These are phyloP conservation scores for Dolomedes plantarius DNA, from an alignment of 2,888 invertebrate species.

Conservation along the genomic window DNA sequence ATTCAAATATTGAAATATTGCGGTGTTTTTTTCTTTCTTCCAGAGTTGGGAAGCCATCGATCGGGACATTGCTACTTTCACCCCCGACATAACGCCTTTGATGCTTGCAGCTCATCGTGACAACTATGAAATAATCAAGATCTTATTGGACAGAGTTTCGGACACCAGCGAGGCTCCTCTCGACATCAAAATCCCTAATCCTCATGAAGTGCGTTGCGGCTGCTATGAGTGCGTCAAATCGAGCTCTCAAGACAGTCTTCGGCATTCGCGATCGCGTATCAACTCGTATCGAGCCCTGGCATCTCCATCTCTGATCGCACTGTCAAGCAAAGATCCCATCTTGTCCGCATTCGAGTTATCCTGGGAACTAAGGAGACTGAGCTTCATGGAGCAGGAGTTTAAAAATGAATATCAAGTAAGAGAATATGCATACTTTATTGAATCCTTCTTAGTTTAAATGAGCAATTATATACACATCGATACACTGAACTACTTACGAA, in stretches of 20 bases:
- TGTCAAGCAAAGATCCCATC: conserved; percentile 94
- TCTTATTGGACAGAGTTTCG: conserved; percentile 85
- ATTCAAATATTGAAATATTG: too few relatives aligned
- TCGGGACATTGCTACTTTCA: conserved; percentile 82
- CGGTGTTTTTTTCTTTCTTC: too few relatives aligned
- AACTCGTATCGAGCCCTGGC: conserved; percentile 95
- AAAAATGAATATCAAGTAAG: conserved; percentile 78
- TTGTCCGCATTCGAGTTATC: conserved; percentile 94
- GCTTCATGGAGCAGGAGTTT: conserved; percentile 80
- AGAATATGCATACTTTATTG: too few relatives aligned
- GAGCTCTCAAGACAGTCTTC: conserved; percentile 80
- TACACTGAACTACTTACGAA: background rate
- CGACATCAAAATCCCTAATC: conserved; percentile 61
- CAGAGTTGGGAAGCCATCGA: conserved; percentile 73
- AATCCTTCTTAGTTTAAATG: too few relatives aligned
- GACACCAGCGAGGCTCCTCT: conserved; percentile 78
- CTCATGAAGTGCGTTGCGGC: conserved; percentile 82
- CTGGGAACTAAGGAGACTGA: conserved; percentile 79
- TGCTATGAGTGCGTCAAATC: conserved; percentile 88
- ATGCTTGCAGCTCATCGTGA: conserved; percentile 78
- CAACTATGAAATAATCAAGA: conserved; percentile 85
- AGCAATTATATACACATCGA: background rate
- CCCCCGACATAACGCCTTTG: conserved; percentile 94
- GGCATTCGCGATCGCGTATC: conserved; percentile 90
- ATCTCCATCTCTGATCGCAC: conserved; percentile 93